Evolutionary conservation across 1,140 invertebrate species (phyloP).

Genomic region (Pseudomyrmex sp.): DNA sequence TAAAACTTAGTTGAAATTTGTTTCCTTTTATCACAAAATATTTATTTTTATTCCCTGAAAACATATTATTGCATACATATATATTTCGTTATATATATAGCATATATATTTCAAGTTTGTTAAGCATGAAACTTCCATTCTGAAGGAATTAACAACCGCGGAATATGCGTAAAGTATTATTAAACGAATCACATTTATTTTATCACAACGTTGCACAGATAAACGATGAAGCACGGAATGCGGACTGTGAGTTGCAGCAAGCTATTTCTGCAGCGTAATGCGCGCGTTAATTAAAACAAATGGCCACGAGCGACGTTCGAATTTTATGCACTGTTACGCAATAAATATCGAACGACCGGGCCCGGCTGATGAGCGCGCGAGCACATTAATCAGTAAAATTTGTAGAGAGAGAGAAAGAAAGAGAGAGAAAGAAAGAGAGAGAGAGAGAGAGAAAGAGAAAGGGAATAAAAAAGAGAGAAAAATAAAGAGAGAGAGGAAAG

Average conservation of each 20-base stretch:
- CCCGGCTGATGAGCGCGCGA: slow-evolving; percentile 7
- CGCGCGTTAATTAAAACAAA: slow-evolving; percentile 55
- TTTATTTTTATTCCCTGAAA: not conserved
- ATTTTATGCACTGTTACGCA: slow-evolving; percentile 40
- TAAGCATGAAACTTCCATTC: not conserved
- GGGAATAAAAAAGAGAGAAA: not conserved
- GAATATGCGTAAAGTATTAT: not conserved
- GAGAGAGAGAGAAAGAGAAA: too few relatives aligned
- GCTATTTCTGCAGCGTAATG: slow-evolving; percentile 37
- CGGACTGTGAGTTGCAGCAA: slow-evolving; percentile 11
- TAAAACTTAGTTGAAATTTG: not conserved
- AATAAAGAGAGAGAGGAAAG: not conserved
- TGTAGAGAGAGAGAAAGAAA: not conserved
- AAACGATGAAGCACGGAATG: not conserved
- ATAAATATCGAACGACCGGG: slow-evolving; percentile 34
- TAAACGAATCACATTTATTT: slow-evolving; percentile 11
- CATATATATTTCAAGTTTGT: not conserved
- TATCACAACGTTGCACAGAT: not conserved
- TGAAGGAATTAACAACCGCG: not conserved
- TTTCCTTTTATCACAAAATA: not conserved
- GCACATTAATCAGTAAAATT: slow-evolving; percentile 40
- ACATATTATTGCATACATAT: too few relatives aligned
- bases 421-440: too few relatives aligned
- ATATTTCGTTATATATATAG: too few relatives aligned
- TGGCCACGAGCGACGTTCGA: slow-evolving; percentile 28